Evolutionary conservation across 1,140 invertebrate genomes (phyloP), one percentile per base, ranked within the genome.

Genomic region (Ceratina calcarata): DNA sequence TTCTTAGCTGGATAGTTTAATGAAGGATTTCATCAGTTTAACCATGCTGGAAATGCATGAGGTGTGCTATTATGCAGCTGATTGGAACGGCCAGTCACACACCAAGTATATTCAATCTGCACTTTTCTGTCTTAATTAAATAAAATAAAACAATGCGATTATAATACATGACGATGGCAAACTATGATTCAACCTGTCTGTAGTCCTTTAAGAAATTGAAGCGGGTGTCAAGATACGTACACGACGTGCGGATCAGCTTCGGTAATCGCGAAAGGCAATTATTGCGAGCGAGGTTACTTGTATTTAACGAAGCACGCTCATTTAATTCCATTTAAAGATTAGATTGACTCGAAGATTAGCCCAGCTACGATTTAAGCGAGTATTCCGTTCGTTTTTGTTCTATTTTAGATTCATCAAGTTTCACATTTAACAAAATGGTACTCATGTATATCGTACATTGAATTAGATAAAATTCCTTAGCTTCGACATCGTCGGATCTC

Each of bases 311-410:
- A 67, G 51, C 73, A 45, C 51, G 32, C 65, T 76, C 73, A 7
- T 68, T 76, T 76, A 76, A 76, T 76, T 76, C 73, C 73, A 76
- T 76, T 76, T 76, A 68, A 49, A 76, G 64, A 76, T 58, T 76
- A 68, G 64, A 76, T 67, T 49, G 32, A 18, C 16, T 51, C 6
- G 27, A 16, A 45, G 73, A 68, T 76, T 76, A 76, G 13, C 58
- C 22, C 37, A 2, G 22, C 61, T 15, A 24, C 27, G 70, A 73
- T 32, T 73, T 27, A 72, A 49, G 49, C 32, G n/a, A 66, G 27
- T n/a, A n/a, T n/a, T n/a, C 3, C 37, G 12, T 66, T n/a, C 8
- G 27, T 13, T 57, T 57, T 57, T 57, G 1, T 57, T 57, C n/a
- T n/a, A 57, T 57, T n/a, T 57, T n/a, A 4, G 13, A 57, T 57